Conservation (phyloP, 2,888 invertebrate species). For the Troilus luridus region DNA sequence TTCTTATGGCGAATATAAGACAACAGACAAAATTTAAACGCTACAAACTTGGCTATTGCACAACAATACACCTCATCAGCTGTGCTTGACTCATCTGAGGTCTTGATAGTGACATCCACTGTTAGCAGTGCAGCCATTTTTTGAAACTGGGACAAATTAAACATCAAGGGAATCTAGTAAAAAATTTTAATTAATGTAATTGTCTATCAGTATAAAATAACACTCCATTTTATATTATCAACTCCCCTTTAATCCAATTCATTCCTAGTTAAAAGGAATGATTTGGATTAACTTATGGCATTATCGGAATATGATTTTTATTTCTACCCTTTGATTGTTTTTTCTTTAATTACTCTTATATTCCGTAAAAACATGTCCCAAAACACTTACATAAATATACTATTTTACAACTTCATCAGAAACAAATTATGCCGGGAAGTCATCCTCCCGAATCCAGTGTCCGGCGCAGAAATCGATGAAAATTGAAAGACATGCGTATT, state of each 20-base stretch:
- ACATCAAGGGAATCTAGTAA: background rate
- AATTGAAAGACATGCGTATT: conserved; percentile 61
- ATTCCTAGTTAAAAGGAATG: background rate
- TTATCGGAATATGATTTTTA: background rate
- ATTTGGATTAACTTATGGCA: too few relatives aligned
- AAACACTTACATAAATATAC: background rate
- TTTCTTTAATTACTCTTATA: background rate
- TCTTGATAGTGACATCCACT: background rate
- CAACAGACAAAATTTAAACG: background rate
- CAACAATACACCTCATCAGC: conserved; percentile 36
- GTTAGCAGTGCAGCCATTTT: background rate
- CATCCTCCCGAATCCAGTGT: background rate
- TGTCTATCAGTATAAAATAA: background rate
- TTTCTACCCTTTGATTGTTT: background rate
- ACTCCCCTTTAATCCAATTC: background rate
- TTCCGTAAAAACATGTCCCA: background rate
- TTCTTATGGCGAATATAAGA: conserved; percentile 69
- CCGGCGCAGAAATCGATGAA: conserved; percentile 65
- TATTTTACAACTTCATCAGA: background rate
- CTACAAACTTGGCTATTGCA: background rate
- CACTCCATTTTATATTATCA: background rate
- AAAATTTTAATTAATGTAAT: background rate
- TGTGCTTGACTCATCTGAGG: conserved; percentile 11
- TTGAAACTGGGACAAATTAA: background rate
- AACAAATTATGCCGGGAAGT: conserved; percentile 25